Base-by-base conservation (phyloP, 2,888 invertebrate genomes). In the Scaptomyza tumidula region DNA sequence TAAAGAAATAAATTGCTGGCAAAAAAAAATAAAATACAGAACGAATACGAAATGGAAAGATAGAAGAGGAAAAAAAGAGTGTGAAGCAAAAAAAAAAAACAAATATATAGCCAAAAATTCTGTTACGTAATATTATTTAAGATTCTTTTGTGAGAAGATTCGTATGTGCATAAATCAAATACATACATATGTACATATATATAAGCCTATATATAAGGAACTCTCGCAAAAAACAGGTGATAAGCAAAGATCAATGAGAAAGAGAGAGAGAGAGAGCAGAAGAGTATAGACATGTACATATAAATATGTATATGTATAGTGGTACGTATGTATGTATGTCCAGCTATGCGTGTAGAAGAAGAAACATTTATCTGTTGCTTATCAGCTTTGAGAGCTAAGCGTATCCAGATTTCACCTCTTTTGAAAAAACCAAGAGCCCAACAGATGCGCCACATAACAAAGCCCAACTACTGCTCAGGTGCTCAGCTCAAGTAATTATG, bases 51-150 rank as follows among this genome's bases (percentile, higher is more conserved):
- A n/a, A n/a, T n/a, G n/a, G n/a, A n/a, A n/a, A 43, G 27, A 43
- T 13, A 76, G 60, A 62, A 16, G 16, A 35, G 44, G 1, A 29
- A 27, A 39, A 48, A 5, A 24, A 55, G 50, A 64, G 27, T 43
- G 14, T 35, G n/a, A 76, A 71, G 71, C 64, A 72, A 72, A 79
- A 79, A 33, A 31, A 31, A 7, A 31, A 31, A 79, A 33, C 5
- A 31, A 7, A 31, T 7, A 6, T 9, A 75, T 69, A 69, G 71
- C 64, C 62, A 65, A 74, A 70, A 59, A 53, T 70, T 13, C 16
- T 77, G 73, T 83, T 82, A 75, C 80, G 83, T 71, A 86, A 82
- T 71, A 39, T 62, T 54, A 58, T 60, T 66, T 60, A 80, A 50
- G 19, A 53, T 31, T 53, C 41, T 48, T 39, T 39, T 35, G 29